Conservation (phyloP, 2,888 invertebrate species). For the Pheosia tremula region DNA sequence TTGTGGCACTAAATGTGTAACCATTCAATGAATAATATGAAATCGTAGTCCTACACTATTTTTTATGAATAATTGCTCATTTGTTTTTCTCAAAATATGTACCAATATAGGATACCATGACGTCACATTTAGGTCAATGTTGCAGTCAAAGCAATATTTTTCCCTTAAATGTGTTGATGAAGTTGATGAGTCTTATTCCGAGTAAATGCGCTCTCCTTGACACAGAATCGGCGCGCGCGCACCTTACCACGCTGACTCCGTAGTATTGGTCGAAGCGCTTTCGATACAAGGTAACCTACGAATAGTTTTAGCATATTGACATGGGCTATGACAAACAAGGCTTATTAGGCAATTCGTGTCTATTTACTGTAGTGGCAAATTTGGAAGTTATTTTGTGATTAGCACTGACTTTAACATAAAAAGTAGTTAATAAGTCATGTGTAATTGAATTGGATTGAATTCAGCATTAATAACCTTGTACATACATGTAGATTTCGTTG, state of each 20-base stretch:
- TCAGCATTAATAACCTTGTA: no score
- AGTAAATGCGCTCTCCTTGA: conserved; percentile 44
- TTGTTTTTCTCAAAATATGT: neutral
- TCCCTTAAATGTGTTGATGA: conserved; percentile 23
- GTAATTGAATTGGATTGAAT: no score
- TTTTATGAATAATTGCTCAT: neutral
- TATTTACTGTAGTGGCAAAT: no score
- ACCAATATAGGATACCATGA: conserved; percentile 6
- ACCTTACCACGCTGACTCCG: conserved; percentile 6
- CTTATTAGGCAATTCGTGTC: neutral
- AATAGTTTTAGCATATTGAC: conserved; percentile 5
- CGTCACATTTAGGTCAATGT: conserved; percentile 35
- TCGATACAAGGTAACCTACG: conserved; percentile 40
- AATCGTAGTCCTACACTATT: neutral
- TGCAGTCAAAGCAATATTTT: conserved; percentile 37
- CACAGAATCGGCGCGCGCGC: conserved; percentile 33
- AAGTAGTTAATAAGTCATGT: no score
- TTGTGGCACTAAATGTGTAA: no score
- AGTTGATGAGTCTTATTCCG: conserved; percentile 36
- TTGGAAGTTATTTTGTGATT: no score
- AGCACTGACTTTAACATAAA: no score
- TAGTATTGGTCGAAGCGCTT: conserved; percentile 18
- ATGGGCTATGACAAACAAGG: neutral
- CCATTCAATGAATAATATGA: neutral
- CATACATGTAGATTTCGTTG: no score